A percentile compares a stretch with the other conserved stretches of the same genome.
Evolutionary conservation across 2,797 vertebrate species (phyloP).

Genomic region (Falco berigora): DNA sequence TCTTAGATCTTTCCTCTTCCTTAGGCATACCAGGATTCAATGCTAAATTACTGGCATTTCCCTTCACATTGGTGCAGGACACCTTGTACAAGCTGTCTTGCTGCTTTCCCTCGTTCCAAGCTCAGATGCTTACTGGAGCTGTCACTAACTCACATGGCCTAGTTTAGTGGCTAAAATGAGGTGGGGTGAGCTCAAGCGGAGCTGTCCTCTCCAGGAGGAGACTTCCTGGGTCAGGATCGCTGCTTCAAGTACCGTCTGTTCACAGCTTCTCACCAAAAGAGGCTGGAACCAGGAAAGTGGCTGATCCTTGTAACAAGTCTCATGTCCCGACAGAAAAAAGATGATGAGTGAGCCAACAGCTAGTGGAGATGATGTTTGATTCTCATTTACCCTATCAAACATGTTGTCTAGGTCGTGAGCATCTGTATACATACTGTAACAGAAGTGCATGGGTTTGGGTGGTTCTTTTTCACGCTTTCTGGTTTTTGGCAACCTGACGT

Average conservation of each 20-base stretch:
- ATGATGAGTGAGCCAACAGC: neutral
- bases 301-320: neutral
- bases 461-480: neutral
- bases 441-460: neutral
- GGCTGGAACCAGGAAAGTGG: neutral
- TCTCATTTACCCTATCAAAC: neutral
- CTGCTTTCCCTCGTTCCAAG: neutral
- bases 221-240: neutral
- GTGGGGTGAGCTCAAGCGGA: neutral
- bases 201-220: neutral
- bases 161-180: neutral
- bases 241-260: neutral
- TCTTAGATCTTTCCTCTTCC: neutral
- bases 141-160: neutral
- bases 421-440: neutral
- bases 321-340: neutral
- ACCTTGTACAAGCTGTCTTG: neutral
- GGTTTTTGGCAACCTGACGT: neutral
- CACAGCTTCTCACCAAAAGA: neutral
- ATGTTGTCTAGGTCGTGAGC: neutral
- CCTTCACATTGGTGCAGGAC: neutral
- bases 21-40: neutral
- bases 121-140: neutral
- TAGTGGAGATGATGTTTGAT: neutral
- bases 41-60: neutral